Evolutionary conservation across 2,888 invertebrate species (phyloP).

Genomic region (Synanthedon myopaeformis): DNA sequence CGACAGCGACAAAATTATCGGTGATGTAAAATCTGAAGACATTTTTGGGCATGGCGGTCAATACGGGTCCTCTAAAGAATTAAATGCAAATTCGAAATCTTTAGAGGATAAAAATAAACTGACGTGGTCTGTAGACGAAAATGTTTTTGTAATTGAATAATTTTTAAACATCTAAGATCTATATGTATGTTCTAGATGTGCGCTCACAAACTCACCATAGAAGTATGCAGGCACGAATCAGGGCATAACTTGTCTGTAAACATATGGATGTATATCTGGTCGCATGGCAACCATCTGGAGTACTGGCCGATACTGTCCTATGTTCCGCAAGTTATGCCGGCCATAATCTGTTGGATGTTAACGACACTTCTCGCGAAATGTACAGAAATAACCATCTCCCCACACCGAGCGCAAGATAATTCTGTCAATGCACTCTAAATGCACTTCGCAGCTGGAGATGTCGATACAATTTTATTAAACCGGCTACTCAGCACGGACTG

Average conservation of each 20-base stretch:
- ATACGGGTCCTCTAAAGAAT: slow-evolving; percentile 6
- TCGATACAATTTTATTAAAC: slow-evolving; percentile 40
- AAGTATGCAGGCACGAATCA: slow-evolving; percentile 5
- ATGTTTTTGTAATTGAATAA: no score
- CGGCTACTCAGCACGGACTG: slow-evolving; percentile 22
- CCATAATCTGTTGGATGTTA: slow-evolving; percentile 37
- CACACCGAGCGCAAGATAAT: slow-evolving; percentile 44
- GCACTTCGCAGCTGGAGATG: slow-evolving; percentile 57
- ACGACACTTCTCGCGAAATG: slow-evolving; percentile 55
- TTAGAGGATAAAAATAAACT: not conserved
- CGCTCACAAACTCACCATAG: not conserved
- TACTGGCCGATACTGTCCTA: slow-evolving; percentile 18
- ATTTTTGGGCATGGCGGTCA: slow-evolving; percentile 12
- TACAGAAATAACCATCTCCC: slow-evolving; percentile 56
- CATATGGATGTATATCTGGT: slow-evolving; percentile 1
- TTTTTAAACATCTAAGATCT: no score
- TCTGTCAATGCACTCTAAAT: slow-evolving; percentile 55
- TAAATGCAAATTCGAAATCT: not conserved
- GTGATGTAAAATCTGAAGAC: slow-evolving; percentile 15
- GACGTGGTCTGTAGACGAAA: not conserved
- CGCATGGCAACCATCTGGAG: slow-evolving; percentile 13
- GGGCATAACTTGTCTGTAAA: not conserved
- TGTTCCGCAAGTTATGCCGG: slow-evolving; percentile 33
- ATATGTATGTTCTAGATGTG: no score
- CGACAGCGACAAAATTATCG: slow-evolving; percentile 18